Evolutionary conservation across 53 echinoderm and acorn worm species (phyloP).

Genomic region (Luidia sarsii): DNA sequence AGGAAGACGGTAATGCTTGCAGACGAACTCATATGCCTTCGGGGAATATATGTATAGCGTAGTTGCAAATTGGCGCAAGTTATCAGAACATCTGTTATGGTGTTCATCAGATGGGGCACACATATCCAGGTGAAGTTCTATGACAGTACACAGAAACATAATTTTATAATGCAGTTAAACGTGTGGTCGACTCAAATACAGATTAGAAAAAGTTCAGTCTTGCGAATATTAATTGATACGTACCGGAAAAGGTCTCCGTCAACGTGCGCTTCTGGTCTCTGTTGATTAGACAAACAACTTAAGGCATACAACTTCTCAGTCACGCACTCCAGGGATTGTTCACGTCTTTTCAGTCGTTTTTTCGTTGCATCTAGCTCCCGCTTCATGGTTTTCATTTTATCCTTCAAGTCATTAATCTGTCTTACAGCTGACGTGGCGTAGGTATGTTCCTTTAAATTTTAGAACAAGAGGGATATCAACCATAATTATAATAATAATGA

Average conservation of each 20-base stretch:
- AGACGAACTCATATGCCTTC: slow-evolving; percentile 18
- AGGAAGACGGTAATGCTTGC: slow-evolving; percentile 17
- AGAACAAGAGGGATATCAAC: no score
- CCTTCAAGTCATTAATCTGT: slow-evolving; percentile 2
- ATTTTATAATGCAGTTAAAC: no score
- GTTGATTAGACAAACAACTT: background rate
- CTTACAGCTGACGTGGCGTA: background rate
- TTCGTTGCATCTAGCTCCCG: slow-evolving; percentile 7
- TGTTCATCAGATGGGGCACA: background rate
- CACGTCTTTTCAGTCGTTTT: slow-evolving; percentile 10
- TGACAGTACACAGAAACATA: no score
- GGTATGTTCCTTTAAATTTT: slow-evolving; percentile 3
- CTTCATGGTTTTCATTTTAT: slow-evolving; percentile 7
- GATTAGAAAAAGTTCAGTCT: no score
- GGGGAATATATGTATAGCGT: slow-evolving; percentile 17
- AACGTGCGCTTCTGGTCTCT: background rate
- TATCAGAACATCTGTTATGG: background rate
- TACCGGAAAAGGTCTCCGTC: slow-evolving; percentile 6
- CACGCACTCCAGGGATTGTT: background rate
- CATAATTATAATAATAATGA: no score
- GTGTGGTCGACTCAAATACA: no score
- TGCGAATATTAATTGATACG: no score
- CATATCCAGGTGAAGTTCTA: slow-evolving; percentile 3
- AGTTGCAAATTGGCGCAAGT: slow-evolving; percentile 20
- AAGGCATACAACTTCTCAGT: background rate